Evolutionary conservation across 1,140 invertebrate species (phyloP), one percentile per base, ranked within the genome.

Genomic region (Zophobas morio): DNA sequence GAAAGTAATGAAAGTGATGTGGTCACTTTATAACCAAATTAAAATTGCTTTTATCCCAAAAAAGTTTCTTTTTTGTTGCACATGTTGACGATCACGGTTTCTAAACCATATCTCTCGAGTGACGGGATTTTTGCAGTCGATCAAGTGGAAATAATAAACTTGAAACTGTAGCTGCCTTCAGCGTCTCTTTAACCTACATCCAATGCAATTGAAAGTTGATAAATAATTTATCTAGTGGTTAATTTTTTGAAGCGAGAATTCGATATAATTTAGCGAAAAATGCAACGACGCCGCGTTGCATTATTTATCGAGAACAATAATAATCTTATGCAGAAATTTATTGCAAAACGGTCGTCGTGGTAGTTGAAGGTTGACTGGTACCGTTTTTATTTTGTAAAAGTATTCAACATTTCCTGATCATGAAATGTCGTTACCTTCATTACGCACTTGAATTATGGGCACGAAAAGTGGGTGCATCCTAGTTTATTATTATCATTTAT

Each of bases 391-490:
- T 63, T 8, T 66, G 60, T 66, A 66, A 66, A 66, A 54, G 51
- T 42, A n/a, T 71, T 42, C 36, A 71, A 56, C 42, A 74, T 72
- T 79, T 79, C 74, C 78, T 79, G 66, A 70, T 70, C 74, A 74
- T 74, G 60, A 76, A 76, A 79, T 75, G 78, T 77, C 78, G 77
- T 72, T 79, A 78, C 60, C 77, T 66, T 20, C 8, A 54, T 34
- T 63, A 63, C 34, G 6, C 36, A 63, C 37, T 37, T n/a, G n/a
- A 42, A 39, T 42, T 32, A 66, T 66, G 35, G 20, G n/a, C 32
- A 1, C 60, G 20, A 37, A 20, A 8, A 6, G 20, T 8, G 20
- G 49, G 4, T 53, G 49, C 49, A 53, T 53, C 4, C 2, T 32
- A 53, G 4, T 53, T 20, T 20, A 20, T 20, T 53, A 8, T 53